A percentile compares a stretch with the other conserved stretches of the same genome.
Conservation (phyloP, 2,888 invertebrate genomes). For the Chydorus sphaericus region DNA sequence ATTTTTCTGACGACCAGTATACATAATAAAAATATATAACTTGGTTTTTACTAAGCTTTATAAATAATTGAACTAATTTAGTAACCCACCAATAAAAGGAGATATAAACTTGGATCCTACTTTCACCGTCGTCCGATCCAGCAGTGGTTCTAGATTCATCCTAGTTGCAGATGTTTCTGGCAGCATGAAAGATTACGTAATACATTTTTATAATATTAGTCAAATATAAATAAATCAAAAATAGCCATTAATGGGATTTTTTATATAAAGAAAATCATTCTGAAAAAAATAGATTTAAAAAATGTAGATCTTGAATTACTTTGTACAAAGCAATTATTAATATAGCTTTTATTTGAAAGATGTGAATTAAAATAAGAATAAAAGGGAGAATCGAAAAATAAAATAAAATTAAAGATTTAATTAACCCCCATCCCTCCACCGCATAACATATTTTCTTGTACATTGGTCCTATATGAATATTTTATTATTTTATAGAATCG, state of each 20-base stretch:
- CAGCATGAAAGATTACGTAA: constrained; percentile 10
- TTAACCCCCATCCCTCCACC: too few species aligned
- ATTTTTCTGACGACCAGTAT: constrained; percentile 21
- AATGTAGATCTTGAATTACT: too few species aligned
- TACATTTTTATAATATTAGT: not conserved
- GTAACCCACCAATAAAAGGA: not conserved
- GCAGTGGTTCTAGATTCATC: not conserved
- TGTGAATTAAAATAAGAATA: too few species aligned
- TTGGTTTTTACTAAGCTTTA: not conserved
- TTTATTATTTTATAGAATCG: not conserved
- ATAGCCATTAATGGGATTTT: too few species aligned
- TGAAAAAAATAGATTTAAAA: too few species aligned
- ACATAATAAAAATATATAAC: not conserved
- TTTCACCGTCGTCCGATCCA: not conserved
- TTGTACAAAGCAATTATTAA: too few species aligned
- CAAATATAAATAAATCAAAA: not conserved
- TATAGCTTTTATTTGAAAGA: too few species aligned
- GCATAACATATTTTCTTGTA: too few species aligned
- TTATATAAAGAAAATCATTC: too few species aligned
- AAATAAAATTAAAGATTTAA: too few species aligned
- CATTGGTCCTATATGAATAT: too few species aligned
- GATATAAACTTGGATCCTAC: not conserved
- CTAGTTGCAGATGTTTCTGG: not conserved
- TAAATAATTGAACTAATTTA: not conserved
- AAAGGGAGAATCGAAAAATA: too few species aligned